Percentiles rank a stretch among this genome's conserved stretches.
phyloP scores from a whole-genome alignment of 2,888 invertebrate genomes.

The Cephonodes hylas region DNA sequence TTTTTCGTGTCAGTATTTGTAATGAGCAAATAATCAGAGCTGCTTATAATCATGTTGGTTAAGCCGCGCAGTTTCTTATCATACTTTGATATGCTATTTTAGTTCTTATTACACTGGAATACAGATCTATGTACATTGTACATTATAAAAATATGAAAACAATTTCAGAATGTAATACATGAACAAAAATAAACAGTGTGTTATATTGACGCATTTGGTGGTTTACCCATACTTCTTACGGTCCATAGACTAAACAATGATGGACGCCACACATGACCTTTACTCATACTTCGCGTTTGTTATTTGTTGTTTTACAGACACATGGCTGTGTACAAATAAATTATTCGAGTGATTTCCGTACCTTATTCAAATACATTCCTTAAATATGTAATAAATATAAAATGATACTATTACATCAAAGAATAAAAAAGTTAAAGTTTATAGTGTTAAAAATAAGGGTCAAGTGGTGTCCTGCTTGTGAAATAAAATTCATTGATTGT shows the following conservation, averaged over 20 bases:
- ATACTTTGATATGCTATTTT: not conserved
- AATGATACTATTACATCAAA: not conserved
- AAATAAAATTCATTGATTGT: too few species aligned
- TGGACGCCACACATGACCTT: slow-evolving; percentile 25
- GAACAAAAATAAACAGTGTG: slow-evolving; percentile 40
- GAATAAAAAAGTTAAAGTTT: too few species aligned
- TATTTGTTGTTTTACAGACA: slow-evolving; percentile 17
- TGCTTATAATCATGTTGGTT: not conserved
- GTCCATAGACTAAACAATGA: slow-evolving; percentile 41
- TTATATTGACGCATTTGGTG: slow-evolving; percentile 33
- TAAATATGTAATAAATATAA: not conserved
- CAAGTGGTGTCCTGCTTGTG: too few species aligned
- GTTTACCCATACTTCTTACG: slow-evolving; percentile 27
- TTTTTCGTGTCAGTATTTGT: not conserved
- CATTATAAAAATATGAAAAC: not conserved
- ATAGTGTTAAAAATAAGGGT: not conserved
- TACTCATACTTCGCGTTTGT: slow-evolving; percentile 25
- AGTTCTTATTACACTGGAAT: not conserved
- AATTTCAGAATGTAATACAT: slow-evolving; percentile 27
- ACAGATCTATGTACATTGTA: not conserved
- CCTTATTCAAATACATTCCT: too few species aligned
- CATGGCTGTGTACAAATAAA: slow-evolving; percentile 3
- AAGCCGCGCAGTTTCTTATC: not conserved
- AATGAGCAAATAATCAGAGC: not conserved
- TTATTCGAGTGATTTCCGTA: not conserved